Evolutionary conservation across 2,113 vertebrate species (phyloP), one percentile per base, ranked within the genome.

Genomic region (Seriola aureovittata): DNA sequence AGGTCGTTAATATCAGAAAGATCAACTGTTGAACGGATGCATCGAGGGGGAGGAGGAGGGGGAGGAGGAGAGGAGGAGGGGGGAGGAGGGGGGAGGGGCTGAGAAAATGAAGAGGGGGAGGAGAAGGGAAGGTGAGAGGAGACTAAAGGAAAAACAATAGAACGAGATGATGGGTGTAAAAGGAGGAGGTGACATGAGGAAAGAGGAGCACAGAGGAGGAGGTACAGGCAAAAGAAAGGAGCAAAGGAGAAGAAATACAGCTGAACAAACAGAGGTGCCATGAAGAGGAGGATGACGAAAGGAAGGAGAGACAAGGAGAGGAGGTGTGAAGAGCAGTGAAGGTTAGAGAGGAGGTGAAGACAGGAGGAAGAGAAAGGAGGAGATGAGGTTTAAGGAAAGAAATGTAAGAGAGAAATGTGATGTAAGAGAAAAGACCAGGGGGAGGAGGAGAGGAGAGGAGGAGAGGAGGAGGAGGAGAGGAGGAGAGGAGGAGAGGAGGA

Each of bases 1-100:
- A 85, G 72, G 80, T 69, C 40, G 58, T 69, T 75, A 55, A 85
- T 71, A 86, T 71, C 69, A 88, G 72, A 29, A 78, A 44, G 50
- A 78, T 65, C 55, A 81, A 19, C n/a, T 74, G 52, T 25, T 69
- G 71, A 71, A 21, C 44, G 54, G 60, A 72, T 23, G 69, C 23
- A 70, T n/a, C 16, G 12, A 17, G 36, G 25, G 23, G 50, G 19
- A 9, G 19, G 13, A 17, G n/a, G 2, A 14, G 13, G 3, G 38
- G 29, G 40, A 13, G 34, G 54, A 9, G 16, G 71, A n/a, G 19
- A 9, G 19, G 13, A 17, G n/a, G 2, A 14, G 13, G 3, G 38
- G 29, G 40, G 63, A 13, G 34, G 54, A 9, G 16, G 34, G 34
- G 4, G 4, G 34, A 5, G 34, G 34, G 6, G 21, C 14, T n/a